Evolutionary conservation across 2,797 vertebrate genomes (phyloP), one percentile per base, ranked within the genome.

Genomic region (Macroramphosus scolopax): DNA sequence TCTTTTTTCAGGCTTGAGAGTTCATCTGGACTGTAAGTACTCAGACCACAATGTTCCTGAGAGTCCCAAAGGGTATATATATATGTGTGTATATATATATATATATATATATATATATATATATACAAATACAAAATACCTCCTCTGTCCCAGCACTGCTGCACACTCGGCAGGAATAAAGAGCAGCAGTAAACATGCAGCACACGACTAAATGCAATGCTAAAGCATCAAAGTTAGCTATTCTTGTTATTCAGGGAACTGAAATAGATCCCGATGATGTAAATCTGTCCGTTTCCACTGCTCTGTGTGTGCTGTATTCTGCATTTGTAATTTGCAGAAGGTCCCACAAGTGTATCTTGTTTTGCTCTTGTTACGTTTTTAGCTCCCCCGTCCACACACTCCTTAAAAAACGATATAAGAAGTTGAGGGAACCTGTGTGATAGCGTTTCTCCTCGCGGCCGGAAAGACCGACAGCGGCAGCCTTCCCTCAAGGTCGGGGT

Each of bases 91-190:
- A n/a, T n/a, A n/a, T n/a, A n/a, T n/a, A n/a, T n/a, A n/a, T n/a
- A n/a, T n/a, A n/a, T n/a, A n/a, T n/a, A n/a, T n/a, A n/a, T n/a
- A n/a, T n/a, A n/a, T n/a, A n/a, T n/a, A 55, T 41, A 31, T 1
- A 53, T 59, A 78, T 87, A 84, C 81, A 87, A 87, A 87, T 87
- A 85, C 72, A 40, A 48, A 56, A 43, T 33, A 40, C 49, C 68
- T 71, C 72, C 77, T 77, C 75, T 72, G 58, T 51, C 78, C 68
- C 24, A 31, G 72, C n/a, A n/a, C n/a, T n/a, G 77, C 65, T 38
- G 39, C 75, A 61, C 69, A 67, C 50, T 53, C 63, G 66, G 43
- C 68, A 57, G 22, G 65, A 52, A 61, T 67, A 56, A 56, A 74
- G 60, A 63, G 43, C 30, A 42, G 65, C 37, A 48, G 33, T 55